phyloP scores from a whole-genome alignment of 2,113 vertebrate genomes.

The Rhinichthys klamathensis region DNA sequence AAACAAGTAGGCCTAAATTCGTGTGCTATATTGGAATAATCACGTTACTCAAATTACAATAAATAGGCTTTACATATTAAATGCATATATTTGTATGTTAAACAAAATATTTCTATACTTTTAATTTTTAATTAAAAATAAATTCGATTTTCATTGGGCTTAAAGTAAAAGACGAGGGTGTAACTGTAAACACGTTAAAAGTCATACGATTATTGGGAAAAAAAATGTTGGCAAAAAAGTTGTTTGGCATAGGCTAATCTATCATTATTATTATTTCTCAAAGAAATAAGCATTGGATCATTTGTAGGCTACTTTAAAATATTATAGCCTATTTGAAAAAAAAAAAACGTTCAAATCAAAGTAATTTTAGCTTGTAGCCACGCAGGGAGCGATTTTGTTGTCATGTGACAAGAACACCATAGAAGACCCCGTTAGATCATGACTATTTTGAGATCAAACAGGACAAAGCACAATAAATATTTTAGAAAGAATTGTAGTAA shows the following conservation, averaged over 20 bases:
- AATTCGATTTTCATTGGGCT: neutral
- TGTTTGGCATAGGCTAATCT: neutral
- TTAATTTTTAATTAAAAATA: neutral
- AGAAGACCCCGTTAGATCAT: neutral
- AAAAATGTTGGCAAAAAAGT: neutral
- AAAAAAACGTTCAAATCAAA: neutral
- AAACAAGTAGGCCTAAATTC: neutral
- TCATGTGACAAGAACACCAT: neutral
- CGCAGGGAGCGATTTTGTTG: neutral
- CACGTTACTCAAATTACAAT: neutral
- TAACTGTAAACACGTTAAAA: neutral
- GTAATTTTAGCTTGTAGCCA: neutral
- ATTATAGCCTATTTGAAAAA: neutral
- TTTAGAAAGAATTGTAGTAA: neutral
- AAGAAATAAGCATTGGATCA: neutral
- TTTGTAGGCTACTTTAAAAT: neutral
- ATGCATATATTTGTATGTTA: no score
- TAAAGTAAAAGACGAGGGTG: neutral
- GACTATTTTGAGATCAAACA: neutral
- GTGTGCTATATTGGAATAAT: neutral
- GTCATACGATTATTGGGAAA: neutral
- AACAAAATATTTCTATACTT: neutral
- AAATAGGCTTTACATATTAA: no score
- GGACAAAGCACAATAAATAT: neutral
- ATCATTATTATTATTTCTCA: constrained; percentile 5